phyloP scores from a whole-genome alignment of 2,888 invertebrate species.

The Parapristionchus giblindavisi region DNA sequence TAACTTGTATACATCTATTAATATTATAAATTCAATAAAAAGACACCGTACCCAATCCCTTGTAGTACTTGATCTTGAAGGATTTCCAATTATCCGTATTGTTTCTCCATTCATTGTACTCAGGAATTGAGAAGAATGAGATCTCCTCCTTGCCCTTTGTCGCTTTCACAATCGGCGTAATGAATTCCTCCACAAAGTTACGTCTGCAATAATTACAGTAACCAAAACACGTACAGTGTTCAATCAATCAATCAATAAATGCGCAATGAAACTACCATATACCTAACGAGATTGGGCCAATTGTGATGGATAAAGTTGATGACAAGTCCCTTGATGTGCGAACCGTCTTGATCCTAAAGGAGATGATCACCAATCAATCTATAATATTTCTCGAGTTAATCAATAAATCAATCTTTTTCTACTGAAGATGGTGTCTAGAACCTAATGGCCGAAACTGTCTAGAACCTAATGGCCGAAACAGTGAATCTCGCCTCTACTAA shows the following conservation, averaged over 20 bases:
- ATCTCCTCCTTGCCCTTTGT: constrained; percentile 82
- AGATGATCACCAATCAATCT: not conserved
- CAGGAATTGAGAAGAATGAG: constrained; percentile 94
- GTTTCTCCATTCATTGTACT: constrained; percentile 96
- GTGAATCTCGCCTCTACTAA: too few relatives aligned
- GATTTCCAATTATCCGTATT: constrained; percentile 88
- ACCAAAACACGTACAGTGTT: too few relatives aligned
- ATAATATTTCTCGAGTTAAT: not conserved
- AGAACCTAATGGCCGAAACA: too few relatives aligned
- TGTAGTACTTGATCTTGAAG: constrained; percentile 98
- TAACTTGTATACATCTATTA: too few relatives aligned
- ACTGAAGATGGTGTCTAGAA: too few relatives aligned
- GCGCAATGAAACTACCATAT: not conserved
- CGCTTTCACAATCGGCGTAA: constrained; percentile 95
- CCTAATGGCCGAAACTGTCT: too few relatives aligned
- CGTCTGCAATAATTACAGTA: constrained; percentile 55
- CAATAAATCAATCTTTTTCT: not conserved
- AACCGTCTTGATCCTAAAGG: constrained; percentile 87
- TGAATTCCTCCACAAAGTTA: constrained; percentile 94
- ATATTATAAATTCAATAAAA: too few relatives aligned
- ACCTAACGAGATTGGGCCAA: constrained; percentile 89
- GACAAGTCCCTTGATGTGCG: constrained; percentile 93
- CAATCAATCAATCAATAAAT: not conserved
- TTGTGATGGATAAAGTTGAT: constrained; percentile 99
- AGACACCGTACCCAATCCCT: constrained; percentile 82